phyloP scores from a whole-genome alignment of 1,140 invertebrate species.

The Cyphomyrmex costatus region DNA sequence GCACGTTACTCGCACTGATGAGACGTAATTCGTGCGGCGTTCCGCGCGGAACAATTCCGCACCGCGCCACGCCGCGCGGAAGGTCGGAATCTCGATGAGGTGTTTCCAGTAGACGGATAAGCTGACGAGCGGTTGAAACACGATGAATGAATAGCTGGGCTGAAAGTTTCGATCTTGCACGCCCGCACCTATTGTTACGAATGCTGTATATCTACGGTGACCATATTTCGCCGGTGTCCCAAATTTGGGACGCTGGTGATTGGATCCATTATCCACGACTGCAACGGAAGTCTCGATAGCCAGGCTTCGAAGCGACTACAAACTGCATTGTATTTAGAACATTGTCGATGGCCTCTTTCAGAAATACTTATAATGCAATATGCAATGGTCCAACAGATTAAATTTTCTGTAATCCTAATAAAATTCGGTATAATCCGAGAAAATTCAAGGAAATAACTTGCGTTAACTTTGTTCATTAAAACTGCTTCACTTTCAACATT shows the following conservation, averaged over 20 bases:
- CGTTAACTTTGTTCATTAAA: neutral
- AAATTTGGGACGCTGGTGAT: constrained; percentile 44
- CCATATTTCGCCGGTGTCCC: constrained; percentile 35
- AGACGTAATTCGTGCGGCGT: constrained; percentile 82
- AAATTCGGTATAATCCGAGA: neutral
- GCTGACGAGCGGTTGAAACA: constrained; percentile 63
- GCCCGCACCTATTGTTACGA: constrained; percentile 60
- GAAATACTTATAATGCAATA: neutral
- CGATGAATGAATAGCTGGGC: constrained; percentile 69
- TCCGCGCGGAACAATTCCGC: constrained; percentile 78
- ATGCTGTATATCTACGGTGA: constrained; percentile 65
- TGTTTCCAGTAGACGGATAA: constrained; percentile 75
- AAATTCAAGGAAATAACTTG: neutral
- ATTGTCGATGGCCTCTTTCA: neutral
- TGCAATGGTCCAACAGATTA: neutral
- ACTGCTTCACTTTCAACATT: neutral
- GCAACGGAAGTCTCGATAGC: constrained; percentile 24
- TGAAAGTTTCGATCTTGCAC: constrained; percentile 75
- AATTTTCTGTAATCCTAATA: neutral
- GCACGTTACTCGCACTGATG: constrained; percentile 83
- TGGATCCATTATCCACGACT: constrained; percentile 43
- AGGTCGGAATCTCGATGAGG: constrained; percentile 80
- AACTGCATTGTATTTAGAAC: neutral
- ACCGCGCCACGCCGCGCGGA: neutral
- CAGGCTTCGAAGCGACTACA: neutral